Evolutionary conservation across 1,140 invertebrate genomes (phyloP).

Genomic region (Cydia fagiglandana): DNA sequence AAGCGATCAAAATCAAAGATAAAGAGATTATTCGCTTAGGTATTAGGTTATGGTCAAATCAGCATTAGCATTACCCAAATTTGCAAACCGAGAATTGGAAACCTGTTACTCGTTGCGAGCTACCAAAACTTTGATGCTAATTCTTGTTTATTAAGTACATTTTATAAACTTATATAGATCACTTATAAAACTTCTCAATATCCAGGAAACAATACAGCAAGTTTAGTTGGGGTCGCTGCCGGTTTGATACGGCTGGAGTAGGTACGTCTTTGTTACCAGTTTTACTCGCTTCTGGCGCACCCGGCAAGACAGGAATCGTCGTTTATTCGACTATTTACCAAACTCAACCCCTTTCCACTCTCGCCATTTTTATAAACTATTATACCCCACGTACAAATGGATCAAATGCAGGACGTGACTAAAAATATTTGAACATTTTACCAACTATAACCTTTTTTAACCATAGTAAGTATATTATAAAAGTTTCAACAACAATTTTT

Average conservation of each 20-base stretch:
- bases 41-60: too few relatives aligned
- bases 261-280: constrained; percentile 20
- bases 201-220: constrained; percentile 22
- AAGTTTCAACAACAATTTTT: too few relatives aligned
- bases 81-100: neutral
- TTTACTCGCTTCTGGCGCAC: constrained; percentile 18
- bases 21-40: too few relatives aligned
- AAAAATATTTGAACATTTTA: neutral
- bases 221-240: constrained; percentile 23
- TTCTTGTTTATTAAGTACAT: constrained; percentile 9
- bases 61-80: neutral
- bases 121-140: neutral
- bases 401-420: neutral
- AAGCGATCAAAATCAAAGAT: too few relatives aligned
- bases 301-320: neutral
- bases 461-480: too few relatives aligned
- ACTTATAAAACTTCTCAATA: constrained; percentile 26
- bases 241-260: constrained; percentile 22
- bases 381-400: neutral
- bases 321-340: constrained; percentile 15
- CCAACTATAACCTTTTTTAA: neutral
- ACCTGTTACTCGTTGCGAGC: neutral
- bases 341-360: neutral
- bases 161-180: constrained; percentile 5
- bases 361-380: constrained; percentile 9